Evolutionary conservation across 2,888 invertebrate species (phyloP), one percentile per base, ranked within the genome.

Genomic region (Octonoba sinensis): DNA sequence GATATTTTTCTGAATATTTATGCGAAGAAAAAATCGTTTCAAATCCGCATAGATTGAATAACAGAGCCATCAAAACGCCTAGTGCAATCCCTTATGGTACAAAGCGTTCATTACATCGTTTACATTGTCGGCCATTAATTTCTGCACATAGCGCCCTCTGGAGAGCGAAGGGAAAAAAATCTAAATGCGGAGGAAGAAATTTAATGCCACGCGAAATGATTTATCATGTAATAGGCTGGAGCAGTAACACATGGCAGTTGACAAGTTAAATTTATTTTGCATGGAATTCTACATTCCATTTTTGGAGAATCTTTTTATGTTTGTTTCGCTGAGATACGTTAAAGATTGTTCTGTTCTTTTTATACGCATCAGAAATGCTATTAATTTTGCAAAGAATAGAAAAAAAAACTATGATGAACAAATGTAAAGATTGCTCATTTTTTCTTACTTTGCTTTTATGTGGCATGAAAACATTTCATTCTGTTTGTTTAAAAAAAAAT

Each of bases 171-270:
- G 46, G n/a, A 64, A 64, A 73, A 73, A 27, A 67, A 56, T 44
- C 27, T 54, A 79, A 51, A 51, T 18, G 46, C 16, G 60, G 22
- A 46, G 22, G 67, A 79, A 72, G 67, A 54, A 79, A 79, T 72
- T 72, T 59, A 79, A 79, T 79, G 72, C 66, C 22, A 47, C 36
- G 60, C 51, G 72, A 79, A 65, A 79, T 79, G 78, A 79, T 79
- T 79, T 79, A 79, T 79, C 72, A 51, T 59, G 59, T 65, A 66
- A 79, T 72, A 66, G 65, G 57, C 60, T 46, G 59, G 59, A 54
- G 60, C 59, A 72, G 78, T 79, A 79, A 72, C 78, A 79, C 71
- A 79, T 79, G 78, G 72, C 54, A 67, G 78, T 67, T 79, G 78
- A 79, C 78, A 79, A 79, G 72, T 60, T 67, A 66, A 72, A 79